A percentile compares a stretch with the other conserved stretches of the same genome.
These are phyloP conservation scores for Zaprionus lachaisei DNA, from an alignment of 1,140 invertebrate species.

Conservation along the genomic window DNA sequence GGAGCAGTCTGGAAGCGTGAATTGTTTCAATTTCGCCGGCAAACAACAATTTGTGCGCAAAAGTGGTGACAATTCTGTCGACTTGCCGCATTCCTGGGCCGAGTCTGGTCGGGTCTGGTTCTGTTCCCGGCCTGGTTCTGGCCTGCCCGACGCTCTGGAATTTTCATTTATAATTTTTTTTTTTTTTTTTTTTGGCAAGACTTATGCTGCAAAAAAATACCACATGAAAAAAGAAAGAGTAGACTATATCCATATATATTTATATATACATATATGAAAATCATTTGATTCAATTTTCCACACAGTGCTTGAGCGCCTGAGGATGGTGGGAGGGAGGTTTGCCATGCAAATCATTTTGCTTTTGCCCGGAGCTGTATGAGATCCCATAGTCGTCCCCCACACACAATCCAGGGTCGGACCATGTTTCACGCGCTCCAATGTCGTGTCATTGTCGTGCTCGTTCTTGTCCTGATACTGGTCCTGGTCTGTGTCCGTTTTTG, in stretches of 20 bases:
- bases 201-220: slow-evolving; percentile 50
- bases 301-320: slow-evolving; percentile 20
- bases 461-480: not conserved
- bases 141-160: slow-evolving; percentile 55
- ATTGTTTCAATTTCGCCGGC: slow-evolving; percentile 74
- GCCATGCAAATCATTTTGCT: slow-evolving; percentile 70
- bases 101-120: slow-evolving; percentile 13
- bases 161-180: slow-evolving; percentile 77
- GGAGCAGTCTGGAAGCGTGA: slow-evolving; percentile 36
- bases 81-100: not conserved
- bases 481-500: not conserved
- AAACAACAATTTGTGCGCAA: slow-evolving; percentile 70
- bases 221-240: slow-evolving; percentile 32
- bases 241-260: slow-evolving; percentile 8
- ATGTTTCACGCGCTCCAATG: not conserved
- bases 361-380: slow-evolving; percentile 1
- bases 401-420: not conserved
- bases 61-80: slow-evolving; percentile 68
- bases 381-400: not conserved
- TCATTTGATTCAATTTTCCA: slow-evolving; percentile 78
- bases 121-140: slow-evolving; percentile 20
- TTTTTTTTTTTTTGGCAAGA: slow-evolving; percentile 34
- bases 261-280: slow-evolving; percentile 31
- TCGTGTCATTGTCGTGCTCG: slow-evolving; percentile 31
- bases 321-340: not conserved